Evolutionary conservation across 37 sponge, comb jelly and placozoan species (phyloP).

Genomic region (Theonella swinhoei): DNA sequence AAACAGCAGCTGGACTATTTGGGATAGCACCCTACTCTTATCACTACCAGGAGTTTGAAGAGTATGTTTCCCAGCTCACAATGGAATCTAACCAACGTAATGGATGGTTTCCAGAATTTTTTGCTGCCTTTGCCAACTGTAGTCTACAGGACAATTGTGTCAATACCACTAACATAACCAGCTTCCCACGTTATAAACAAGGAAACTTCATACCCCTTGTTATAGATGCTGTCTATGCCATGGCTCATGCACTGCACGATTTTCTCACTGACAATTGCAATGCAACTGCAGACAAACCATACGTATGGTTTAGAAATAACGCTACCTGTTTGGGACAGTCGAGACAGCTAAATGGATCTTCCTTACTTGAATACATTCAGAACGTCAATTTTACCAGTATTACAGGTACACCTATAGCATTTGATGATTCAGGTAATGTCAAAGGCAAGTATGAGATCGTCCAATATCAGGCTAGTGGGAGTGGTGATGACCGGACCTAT

Average conservation of each 20-base stretch:
- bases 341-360: conserved; percentile 1
- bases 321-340: conserved; percentile 30
- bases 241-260: conserved; percentile 61
- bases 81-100: conserved; percentile 42
- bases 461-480: conserved; percentile 27
- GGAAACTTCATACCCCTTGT: conserved; percentile 54
- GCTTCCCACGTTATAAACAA: conserved; percentile 10
- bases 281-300: no score
- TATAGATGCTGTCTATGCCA: conserved; percentile 73
- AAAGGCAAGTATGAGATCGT: conserved; percentile 34
- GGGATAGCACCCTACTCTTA: conserved; percentile 44
- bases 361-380: conserved; percentile 7
- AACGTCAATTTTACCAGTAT: conserved; percentile 47
- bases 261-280: conserved; percentile 59
- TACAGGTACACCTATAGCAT: conserved; percentile 29
- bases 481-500: no score
- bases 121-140: neutral
- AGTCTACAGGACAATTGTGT: neutral
- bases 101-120: conserved; percentile 58
- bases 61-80: conserved; percentile 52
- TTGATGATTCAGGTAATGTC: conserved; percentile 51
- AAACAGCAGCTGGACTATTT: conserved; percentile 45
- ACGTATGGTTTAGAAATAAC: conserved; percentile 3
- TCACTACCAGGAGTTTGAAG: conserved; percentile 12
- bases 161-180: neutral